Evolutionary conservation across 2,797 vertebrate genomes (phyloP), one percentile per base, ranked within the genome.

Genomic region (Vireo griseus): DNA sequence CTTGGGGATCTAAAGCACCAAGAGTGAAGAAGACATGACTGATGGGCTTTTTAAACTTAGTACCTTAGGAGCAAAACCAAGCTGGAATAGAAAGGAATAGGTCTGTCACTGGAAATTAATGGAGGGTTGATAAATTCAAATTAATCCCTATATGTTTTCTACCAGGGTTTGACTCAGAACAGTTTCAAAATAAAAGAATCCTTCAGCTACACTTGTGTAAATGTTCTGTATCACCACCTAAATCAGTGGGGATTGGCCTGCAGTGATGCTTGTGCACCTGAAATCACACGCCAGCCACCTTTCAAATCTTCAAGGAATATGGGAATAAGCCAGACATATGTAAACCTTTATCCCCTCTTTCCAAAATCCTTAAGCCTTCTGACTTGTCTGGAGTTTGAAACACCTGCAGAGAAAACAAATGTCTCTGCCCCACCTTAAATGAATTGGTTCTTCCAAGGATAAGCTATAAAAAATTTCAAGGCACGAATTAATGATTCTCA

Each of bases 181-280:
- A 63, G 35, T 87, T 89, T 89, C 45, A 85, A 74, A 95, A 92
- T 54, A 89, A 94, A 93, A 82, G 28, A 87, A 92, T 67, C 28
- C 25, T 93, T 91, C 57, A 80, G 25, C 87, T 87, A 61, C 29
- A 18, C 12, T 45, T 35, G 42, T 51, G 61, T 82, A 87, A 85
- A 83, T 91, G 55, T 82, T 86, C 57, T 4, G 0, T 50, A 74
- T 54, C 47, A 35, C 17, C 29, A 67, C 39, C 18, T 89, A 74
- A 74, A 74, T 45, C 57, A 74, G 45, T 25, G 8, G 22, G 57
- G 37, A 68, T 6, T 78, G 82, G 21, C 75, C 47, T 73, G 50
- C 22, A 54, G 54, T 5, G 9, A 17, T 24, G 54, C 6, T 84
- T 59, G n/a, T 29, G 37, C 20, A 10, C 50, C 35, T 79, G 63